Conservation (phyloP, 2,888 invertebrate species). For the Anthophora plumipes region DNA sequence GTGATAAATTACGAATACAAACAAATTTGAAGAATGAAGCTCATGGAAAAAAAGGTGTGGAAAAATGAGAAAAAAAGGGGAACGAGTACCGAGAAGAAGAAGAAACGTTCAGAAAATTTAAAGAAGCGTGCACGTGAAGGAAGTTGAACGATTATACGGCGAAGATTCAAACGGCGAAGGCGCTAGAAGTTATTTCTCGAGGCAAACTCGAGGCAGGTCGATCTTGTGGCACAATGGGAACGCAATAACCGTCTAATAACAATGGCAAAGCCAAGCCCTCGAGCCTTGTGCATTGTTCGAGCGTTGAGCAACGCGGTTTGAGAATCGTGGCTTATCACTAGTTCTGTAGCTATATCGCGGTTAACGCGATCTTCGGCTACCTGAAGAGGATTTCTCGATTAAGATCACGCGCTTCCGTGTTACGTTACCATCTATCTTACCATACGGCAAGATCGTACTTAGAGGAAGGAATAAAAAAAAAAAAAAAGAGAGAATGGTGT, state of each 20-base stretch:
- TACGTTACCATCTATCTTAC: too few species aligned
- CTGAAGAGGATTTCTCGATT: conserved; percentile 2
- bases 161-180: not conserved
- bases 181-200: not conserved
- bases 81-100: too few species aligned
- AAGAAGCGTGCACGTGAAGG: too few species aligned
- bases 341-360: not conserved
- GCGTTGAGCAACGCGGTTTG: conserved; percentile 39
- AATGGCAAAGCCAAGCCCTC: conserved; percentile 49
- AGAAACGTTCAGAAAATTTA: too few species aligned
- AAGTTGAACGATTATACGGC: too few species aligned
- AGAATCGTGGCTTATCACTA: conserved; percentile 44
- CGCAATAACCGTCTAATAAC: conserved; percentile 52
- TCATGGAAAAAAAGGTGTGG: too few species aligned
- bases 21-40: too few species aligned
- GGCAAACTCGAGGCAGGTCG: conserved; percentile 8
- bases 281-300: conserved; percentile 48
- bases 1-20: too few species aligned
- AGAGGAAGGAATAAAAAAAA: not conserved
- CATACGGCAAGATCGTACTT: too few species aligned
- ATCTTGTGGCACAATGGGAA: conserved; percentile 38
- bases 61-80: too few species aligned
- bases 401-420: conserved; percentile 5
- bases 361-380: conserved; percentile 26
- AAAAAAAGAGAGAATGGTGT: not conserved